A percentile compares a stretch with the other conserved stretches of the same genome.
phyloP scores from a whole-genome alignment of 2,888 invertebrate species.

The Pheosia tremula region DNA sequence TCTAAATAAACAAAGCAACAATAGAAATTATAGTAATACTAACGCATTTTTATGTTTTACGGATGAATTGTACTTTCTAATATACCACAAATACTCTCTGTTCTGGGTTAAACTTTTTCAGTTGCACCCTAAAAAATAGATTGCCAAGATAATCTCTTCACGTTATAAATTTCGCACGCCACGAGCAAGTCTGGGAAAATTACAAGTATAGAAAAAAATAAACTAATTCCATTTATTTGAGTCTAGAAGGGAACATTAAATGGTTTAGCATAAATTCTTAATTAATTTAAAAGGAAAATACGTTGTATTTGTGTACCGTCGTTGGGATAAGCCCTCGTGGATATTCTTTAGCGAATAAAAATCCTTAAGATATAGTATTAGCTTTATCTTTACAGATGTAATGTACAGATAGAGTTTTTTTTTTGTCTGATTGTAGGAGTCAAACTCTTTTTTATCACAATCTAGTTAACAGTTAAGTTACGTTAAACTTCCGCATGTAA shows the following conservation, averaged over 20 bases:
- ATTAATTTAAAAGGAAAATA: slow-evolving; percentile 11
- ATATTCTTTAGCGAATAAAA: slow-evolving; percentile 6
- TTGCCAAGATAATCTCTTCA: too few relatives aligned
- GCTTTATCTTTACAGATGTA: not conserved
- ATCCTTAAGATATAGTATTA: not conserved
- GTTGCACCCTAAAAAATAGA: too few relatives aligned
- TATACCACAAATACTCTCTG: too few relatives aligned
- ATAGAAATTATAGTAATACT: too few relatives aligned
- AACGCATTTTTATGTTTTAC: too few relatives aligned
- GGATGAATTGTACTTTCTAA: too few relatives aligned
- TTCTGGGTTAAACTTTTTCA: too few relatives aligned
- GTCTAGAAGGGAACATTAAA: not conserved
- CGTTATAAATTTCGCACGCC: not conserved
- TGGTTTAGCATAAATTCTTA: slow-evolving; percentile 12
- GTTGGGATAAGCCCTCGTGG: slow-evolving; percentile 4
- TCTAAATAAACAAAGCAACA: too few relatives aligned
- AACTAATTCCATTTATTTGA: not conserved
- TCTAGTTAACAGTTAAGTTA: not conserved
- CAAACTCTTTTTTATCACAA: too few relatives aligned
- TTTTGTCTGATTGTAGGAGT: not conserved
- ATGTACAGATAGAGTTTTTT: not conserved
- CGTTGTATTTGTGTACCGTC: slow-evolving; percentile 5
- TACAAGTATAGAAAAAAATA: not conserved
- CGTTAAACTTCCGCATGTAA: slow-evolving; percentile 14
- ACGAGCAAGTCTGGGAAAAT: not conserved